Conservation (phyloP, 2,113 vertebrate genomes). For the Lagopus muta region DNA sequence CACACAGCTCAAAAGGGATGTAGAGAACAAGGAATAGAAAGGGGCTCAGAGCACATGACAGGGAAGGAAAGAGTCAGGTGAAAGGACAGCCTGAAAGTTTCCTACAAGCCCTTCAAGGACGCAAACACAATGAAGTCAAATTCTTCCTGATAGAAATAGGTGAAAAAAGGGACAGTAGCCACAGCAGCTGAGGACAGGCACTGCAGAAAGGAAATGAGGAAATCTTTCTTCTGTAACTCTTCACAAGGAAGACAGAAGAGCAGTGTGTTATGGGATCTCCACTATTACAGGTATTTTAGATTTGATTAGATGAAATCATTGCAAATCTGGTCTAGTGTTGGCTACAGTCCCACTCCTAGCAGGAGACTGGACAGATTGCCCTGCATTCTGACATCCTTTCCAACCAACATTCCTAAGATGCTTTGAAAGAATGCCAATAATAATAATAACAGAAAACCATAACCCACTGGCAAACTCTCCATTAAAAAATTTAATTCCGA, state of each 20-base stretch:
- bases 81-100: not conserved
- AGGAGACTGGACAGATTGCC: not conserved
- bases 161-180: not conserved
- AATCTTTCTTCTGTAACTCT: not conserved
- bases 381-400: not conserved
- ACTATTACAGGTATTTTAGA: not conserved
- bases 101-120: not conserved
- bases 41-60: not conserved
- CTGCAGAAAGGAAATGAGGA: not conserved
- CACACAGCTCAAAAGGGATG: not conserved
- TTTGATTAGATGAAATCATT: not conserved
- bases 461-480: not conserved
- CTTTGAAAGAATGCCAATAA: not conserved
- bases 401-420: not conserved
- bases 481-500: not conserved
- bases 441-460: not conserved
- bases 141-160: not conserved
- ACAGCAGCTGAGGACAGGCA: not conserved
- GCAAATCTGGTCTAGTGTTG: not conserved
- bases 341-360: not conserved
- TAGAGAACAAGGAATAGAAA: not conserved
- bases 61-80: too few species aligned
- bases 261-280: not conserved
- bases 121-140: not conserved
- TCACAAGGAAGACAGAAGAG: not conserved